phyloP scores from a whole-genome alignment of 1,140 invertebrate species.

The Eriosoma lanigerum region DNA sequence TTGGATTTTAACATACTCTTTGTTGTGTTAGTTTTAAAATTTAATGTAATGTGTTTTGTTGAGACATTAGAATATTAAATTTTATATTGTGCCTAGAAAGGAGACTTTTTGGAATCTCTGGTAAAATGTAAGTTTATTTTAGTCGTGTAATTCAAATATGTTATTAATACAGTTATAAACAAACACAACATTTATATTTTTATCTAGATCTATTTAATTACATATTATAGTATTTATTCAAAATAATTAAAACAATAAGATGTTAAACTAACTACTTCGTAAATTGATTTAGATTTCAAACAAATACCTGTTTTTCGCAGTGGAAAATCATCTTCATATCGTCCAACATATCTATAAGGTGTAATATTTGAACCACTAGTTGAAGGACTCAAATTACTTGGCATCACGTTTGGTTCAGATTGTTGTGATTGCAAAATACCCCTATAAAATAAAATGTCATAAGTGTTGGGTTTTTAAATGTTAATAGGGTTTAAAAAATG shows the following conservation, averaged over 20 bases:
- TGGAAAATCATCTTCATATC: conserved; percentile 79
- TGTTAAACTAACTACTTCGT: background rate
- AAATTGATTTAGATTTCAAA: background rate
- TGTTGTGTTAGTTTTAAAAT: too few species aligned
- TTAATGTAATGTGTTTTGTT: too few species aligned
- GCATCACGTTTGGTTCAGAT: conserved; percentile 52
- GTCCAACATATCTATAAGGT: conserved; percentile 51
- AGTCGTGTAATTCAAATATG: background rate
- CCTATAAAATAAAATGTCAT: conserved; percentile 54
- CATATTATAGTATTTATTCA: background rate
- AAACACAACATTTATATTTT: background rate
- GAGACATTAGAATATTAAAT: too few species aligned
- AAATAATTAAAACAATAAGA: conserved; percentile 8
- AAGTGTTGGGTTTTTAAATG: background rate
- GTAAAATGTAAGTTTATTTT: too few species aligned
- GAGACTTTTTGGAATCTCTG: too few species aligned
- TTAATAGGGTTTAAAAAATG: background rate
- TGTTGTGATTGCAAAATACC: conserved; percentile 55
- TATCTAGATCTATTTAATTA: background rate
- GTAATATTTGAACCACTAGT: conserved; percentile 49
- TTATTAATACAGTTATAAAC: background rate
- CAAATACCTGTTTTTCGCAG: conserved; percentile 87
- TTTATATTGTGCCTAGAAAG: too few species aligned
- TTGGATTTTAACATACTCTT: too few species aligned
- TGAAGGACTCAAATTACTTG: conserved; percentile 50